Evolutionary conservation across 2,113 vertebrate species (phyloP).

Genomic region (Leuciscus idus): DNA sequence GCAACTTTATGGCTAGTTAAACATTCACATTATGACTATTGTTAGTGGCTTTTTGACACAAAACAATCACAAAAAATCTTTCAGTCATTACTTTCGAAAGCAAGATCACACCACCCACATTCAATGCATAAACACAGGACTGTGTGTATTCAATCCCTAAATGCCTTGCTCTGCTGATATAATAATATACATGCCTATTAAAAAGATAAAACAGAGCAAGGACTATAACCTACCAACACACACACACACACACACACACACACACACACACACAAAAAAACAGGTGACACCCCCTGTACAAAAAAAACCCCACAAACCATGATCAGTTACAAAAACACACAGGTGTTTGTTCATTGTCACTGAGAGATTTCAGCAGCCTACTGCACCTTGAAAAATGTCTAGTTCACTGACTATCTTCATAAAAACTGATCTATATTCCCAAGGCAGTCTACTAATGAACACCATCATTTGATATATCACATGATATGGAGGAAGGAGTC

Average conservation of each 20-base stretch:
- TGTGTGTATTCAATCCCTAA: not conserved
- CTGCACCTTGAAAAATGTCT: not conserved
- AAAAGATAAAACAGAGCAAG: not conserved
- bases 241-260: not conserved
- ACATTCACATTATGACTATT: not conserved
- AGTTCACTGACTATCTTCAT: not conserved
- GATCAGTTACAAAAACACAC: not conserved
- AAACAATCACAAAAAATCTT: conserved; percentile 2
- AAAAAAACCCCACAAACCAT: conserved; percentile 21
- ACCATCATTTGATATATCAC: not conserved
- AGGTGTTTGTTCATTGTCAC: not conserved
- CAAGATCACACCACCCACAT: not conserved
- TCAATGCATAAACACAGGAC: not conserved
- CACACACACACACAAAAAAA: not conserved
- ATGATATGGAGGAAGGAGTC: not conserved
- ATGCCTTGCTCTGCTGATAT: not conserved
- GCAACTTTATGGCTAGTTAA: not conserved
- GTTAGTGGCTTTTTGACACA: not conserved
- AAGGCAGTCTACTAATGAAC: not conserved
- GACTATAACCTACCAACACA: not conserved
- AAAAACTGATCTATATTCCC: not conserved
- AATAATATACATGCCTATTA: not conserved
- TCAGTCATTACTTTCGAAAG: not conserved
- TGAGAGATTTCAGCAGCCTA: not conserved
- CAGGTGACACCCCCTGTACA: not conserved